A percentile compares a stretch with the other conserved stretches of the same genome.
Conservation (phyloP, 2,888 invertebrate species). For the Acanthoscelides obtectus region DNA sequence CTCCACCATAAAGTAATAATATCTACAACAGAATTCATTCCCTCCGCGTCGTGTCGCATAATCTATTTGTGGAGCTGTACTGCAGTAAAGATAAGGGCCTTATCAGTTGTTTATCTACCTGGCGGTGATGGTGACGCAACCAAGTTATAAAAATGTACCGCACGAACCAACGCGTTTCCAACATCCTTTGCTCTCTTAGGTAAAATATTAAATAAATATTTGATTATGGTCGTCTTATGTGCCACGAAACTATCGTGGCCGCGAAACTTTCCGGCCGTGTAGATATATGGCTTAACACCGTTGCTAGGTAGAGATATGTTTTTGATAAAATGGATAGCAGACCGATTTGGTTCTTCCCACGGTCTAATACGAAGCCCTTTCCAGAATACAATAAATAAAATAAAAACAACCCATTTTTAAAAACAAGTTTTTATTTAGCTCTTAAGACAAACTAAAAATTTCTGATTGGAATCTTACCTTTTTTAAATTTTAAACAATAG, state of each 20-base stretch:
- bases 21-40: not conserved
- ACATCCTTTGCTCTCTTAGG: not conserved
- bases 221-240: not conserved
- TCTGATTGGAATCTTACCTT: too few species aligned
- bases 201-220: not conserved
- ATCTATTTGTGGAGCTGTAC: constrained; percentile 15
- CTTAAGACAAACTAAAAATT: too few species aligned
- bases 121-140: not conserved
- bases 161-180: not conserved
- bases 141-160: not conserved
- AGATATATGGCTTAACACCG: not conserved
- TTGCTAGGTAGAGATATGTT: not conserved
- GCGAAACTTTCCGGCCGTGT: not conserved
- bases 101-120: constrained; percentile 7
- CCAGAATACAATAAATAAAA: too few species aligned
- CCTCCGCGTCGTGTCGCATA: not conserved
- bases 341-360: too few species aligned
- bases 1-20: not conserved
- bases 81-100: constrained; percentile 16
- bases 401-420: too few species aligned
- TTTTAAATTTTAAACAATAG: too few species aligned
- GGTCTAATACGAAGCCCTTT: too few species aligned
- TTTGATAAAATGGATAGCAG: not conserved
- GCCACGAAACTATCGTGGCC: not conserved
- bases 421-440: too few species aligned